Conservation (phyloP, 92 coral and sea anemone genomes). For the Diadumene lineata region DNA sequence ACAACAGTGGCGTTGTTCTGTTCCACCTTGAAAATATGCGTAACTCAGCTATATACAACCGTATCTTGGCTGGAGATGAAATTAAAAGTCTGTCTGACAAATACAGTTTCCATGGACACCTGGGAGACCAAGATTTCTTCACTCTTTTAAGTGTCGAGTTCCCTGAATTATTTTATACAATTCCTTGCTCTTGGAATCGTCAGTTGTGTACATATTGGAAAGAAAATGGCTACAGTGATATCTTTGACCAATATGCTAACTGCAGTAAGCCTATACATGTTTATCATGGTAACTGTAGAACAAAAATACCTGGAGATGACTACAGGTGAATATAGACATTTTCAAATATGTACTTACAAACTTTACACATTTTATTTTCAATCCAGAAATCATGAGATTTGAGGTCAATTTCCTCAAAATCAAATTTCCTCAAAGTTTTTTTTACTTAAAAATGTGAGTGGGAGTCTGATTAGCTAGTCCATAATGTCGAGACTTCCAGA, state of each 20-base stretch:
- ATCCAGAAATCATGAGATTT: too few species aligned
- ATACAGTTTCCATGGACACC: constrained; percentile 71
- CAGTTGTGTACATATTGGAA: constrained; percentile 87
- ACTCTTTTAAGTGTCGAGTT: constrained; percentile 65
- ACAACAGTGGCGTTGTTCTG: constrained; percentile 85
- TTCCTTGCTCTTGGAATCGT: constrained; percentile 94
- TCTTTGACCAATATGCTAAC: constrained; percentile 70
- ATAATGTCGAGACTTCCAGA: too few species aligned
- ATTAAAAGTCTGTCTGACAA: constrained; percentile 55
- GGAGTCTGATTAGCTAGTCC: too few species aligned
- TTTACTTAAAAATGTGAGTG: too few species aligned
- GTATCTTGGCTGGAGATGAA: constrained; percentile 26
- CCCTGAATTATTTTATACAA: constrained; percentile 63
- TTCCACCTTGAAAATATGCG: constrained; percentile 72
- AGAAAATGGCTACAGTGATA: constrained; percentile 67
- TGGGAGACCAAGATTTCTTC: constrained; percentile 94
- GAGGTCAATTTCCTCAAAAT: too few species aligned
- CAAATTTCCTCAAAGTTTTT: too few species aligned
- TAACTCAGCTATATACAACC: constrained; percentile 51
- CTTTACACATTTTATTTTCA: too few species aligned
- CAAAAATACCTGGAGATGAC: constrained; percentile 56
- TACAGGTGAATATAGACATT: background rate
- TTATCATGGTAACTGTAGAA: constrained; percentile 91
- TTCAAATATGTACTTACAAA: too few species aligned
- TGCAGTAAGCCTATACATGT: constrained; percentile 80